phyloP scores from a whole-genome alignment of 2,888 invertebrate species.

The Apotomis turbidana region DNA sequence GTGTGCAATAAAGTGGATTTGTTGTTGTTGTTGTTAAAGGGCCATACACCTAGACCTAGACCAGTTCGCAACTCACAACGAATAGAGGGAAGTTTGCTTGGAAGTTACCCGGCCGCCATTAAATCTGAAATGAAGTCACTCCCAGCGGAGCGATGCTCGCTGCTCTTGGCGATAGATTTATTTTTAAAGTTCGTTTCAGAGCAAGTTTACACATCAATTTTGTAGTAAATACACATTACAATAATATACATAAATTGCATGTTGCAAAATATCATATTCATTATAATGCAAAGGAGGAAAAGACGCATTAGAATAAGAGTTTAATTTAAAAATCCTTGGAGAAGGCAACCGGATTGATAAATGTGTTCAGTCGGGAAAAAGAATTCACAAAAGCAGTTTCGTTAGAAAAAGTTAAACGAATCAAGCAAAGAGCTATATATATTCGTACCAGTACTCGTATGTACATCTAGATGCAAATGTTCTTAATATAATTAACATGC shows the following conservation, averaged over 20 bases:
- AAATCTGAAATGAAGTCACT: conserved; percentile 8
- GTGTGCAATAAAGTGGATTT: too few relatives aligned
- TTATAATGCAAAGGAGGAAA: too few relatives aligned
- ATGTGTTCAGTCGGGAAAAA: not conserved
- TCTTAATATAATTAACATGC: not conserved
- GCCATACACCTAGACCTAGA: not conserved
- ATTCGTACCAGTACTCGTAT: not conserved
- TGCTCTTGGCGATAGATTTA: conserved; percentile 21
- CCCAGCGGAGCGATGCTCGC: conserved; percentile 7
- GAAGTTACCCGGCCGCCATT: conserved; percentile 2
- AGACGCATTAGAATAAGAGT: too few relatives aligned
- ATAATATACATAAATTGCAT: too few relatives aligned
- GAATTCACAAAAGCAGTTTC: not conserved
- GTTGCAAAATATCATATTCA: too few relatives aligned
- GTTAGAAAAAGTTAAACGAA: not conserved
- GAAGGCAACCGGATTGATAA: not conserved
- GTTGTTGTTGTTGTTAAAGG: too few relatives aligned
- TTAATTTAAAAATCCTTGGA: not conserved
- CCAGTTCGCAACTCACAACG: not conserved
- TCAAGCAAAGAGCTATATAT: not conserved
- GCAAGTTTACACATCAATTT: not conserved
- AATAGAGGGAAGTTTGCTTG: not conserved
- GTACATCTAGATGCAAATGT: not conserved
- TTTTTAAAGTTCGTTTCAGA: conserved; percentile 27
- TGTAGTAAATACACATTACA: too few relatives aligned